A percentile compares a stretch with the other conserved stretches of the same genome.
phyloP scores from a whole-genome alignment of 2,113 vertebrate species.

The Ailurus styani region DNA sequence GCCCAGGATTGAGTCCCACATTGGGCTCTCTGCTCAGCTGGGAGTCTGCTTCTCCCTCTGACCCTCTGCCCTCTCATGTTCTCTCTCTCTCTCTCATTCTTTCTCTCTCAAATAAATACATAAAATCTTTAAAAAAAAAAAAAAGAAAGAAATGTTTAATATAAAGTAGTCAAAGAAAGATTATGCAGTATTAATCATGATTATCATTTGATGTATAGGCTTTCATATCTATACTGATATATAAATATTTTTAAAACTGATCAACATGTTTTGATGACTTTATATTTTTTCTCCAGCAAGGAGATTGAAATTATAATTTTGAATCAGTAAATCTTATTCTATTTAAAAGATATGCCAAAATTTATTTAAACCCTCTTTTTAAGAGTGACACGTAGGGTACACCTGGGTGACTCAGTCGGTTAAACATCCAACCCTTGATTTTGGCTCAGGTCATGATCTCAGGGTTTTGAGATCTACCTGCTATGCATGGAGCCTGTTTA shows the following conservation, averaged over 20 bases:
- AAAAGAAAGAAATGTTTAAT: neutral
- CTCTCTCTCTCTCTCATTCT: too few relatives aligned
- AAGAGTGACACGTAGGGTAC: neutral
- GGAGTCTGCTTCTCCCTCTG: too few relatives aligned
- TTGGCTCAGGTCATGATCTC: neutral
- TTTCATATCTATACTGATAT: neutral
- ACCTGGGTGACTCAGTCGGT: neutral
- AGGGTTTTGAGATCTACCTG: neutral
- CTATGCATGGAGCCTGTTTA: neutral
- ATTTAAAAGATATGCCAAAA: neutral
- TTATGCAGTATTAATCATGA: neutral
- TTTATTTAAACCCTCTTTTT: neutral
- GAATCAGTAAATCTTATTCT: neutral
- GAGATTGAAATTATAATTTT: neutral
- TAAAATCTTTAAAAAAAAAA: too few relatives aligned
- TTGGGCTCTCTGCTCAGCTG: too few relatives aligned
- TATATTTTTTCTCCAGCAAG: neutral
- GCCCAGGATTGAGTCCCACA: too few relatives aligned
- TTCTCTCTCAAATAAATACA: too few relatives aligned
- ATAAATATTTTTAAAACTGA: neutral
- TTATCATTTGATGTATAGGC: neutral
- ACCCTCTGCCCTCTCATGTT: too few relatives aligned
- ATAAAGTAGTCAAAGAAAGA: neutral
- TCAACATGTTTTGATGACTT: neutral
- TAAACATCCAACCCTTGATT: neutral